Percentiles rank a stretch among this genome's conserved stretches.
Conservation (phyloP, 2,888 invertebrate genomes). For the Meteorus cinctellus region DNA sequence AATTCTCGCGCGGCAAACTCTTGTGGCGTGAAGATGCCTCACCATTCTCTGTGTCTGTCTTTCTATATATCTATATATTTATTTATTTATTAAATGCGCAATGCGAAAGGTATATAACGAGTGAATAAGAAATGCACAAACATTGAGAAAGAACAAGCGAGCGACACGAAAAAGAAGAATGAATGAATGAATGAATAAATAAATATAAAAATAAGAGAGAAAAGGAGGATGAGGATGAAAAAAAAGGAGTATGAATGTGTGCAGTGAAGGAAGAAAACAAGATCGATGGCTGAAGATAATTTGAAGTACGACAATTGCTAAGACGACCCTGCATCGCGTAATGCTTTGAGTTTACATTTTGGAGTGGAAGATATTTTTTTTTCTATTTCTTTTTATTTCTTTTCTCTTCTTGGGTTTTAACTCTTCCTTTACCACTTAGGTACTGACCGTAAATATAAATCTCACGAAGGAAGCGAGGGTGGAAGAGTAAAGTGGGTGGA, state of each 20-base stretch:
- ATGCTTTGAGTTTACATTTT: constrained; percentile 33
- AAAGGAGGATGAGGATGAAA: not conserved
- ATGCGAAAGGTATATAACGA: constrained; percentile 21
- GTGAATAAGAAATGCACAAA: constrained; percentile 28
- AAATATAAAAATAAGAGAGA: constrained; percentile 11
- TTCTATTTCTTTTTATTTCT: constrained; percentile 20
- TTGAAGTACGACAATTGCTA: constrained; percentile 33
- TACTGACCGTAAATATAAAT: constrained; percentile 38
- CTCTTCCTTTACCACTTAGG: constrained; percentile 39
- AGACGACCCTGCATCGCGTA: not conserved
- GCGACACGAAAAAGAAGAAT: constrained; percentile 29
- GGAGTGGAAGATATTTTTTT: constrained; percentile 27
- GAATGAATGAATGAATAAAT: constrained; percentile 30
- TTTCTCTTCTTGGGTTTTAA: constrained; percentile 11
- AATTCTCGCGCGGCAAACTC: not conserved
- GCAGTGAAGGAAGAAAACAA: constrained; percentile 19
- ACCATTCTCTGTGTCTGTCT: not conserved
- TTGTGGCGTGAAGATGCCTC: not conserved
- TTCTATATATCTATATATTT: not conserved
- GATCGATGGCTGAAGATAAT: constrained; percentile 41
- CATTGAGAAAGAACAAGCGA: constrained; percentile 38
- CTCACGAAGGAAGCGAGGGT: constrained; percentile 18
- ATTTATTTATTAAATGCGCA: constrained; percentile 6
- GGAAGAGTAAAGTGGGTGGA: not conserved
- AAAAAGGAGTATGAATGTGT: constrained; percentile 1